A percentile compares a stretch with the other conserved stretches of the same genome.
These are phyloP conservation scores for Stichodactyla mertensii DNA, from an alignment of 64 coral and sea anemone species.

Conservation along the genomic window DNA sequence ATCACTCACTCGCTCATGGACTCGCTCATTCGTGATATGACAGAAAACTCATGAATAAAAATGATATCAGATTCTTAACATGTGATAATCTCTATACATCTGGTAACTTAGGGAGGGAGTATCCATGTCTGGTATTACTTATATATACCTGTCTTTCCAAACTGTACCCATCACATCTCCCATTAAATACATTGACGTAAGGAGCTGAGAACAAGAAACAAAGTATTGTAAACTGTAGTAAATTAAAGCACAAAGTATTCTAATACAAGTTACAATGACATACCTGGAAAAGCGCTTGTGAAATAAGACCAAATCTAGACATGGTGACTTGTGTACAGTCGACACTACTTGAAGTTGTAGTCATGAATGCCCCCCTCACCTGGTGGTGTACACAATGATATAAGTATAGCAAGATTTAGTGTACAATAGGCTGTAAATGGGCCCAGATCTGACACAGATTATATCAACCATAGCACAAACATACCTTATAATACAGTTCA, in stretches of 20 bases:
- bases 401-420: conserved; percentile 5
- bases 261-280: not conserved
- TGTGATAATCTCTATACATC: too few relatives aligned
- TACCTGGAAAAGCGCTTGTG: conserved; percentile 77
- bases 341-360: conserved; percentile 54
- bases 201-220: conserved; percentile 21
- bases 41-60: too few relatives aligned
- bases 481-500: conserved; percentile 85
- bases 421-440: not conserved
- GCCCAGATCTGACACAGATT: too few relatives aligned
- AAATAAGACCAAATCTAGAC: conserved; percentile 73
- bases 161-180: conserved; percentile 82
- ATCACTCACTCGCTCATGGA: too few relatives aligned
- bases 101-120: not conserved
- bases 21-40: too few relatives aligned
- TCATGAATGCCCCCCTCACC: conserved; percentile 78
- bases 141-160: conserved; percentile 74
- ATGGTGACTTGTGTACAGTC: conserved; percentile 59
- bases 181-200: conserved; percentile 70
- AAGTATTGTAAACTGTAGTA: not conserved
- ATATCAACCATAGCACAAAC: not conserved
- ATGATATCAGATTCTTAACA: too few relatives aligned
- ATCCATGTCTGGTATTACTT: not conserved
- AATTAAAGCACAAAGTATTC: not conserved
- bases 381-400: not conserved